Conservation (phyloP, 2,797 vertebrate genomes). For the Naso thynnoides region DNA sequence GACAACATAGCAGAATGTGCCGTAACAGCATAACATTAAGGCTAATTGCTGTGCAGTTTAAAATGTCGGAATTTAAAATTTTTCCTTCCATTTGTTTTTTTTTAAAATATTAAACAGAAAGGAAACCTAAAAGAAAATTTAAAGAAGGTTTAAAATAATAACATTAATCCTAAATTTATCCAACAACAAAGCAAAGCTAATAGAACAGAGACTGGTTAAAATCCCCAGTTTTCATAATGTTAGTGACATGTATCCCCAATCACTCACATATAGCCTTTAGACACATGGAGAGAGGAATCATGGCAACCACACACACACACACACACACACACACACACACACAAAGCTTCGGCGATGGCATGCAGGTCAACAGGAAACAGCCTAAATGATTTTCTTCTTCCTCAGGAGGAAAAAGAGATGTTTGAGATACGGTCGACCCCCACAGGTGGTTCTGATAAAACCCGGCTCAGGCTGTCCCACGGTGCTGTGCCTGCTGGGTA, state of each 20-base stretch:
- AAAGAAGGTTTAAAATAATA: not conserved
- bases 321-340: slow-evolving; percentile 31
- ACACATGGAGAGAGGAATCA: not conserved
- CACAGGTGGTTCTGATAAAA: slow-evolving; percentile 84
- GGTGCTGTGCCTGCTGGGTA: slow-evolving; percentile 78
- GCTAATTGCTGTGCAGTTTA: too few relatives aligned
- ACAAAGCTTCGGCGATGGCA: slow-evolving; percentile 44
- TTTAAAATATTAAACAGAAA: too few relatives aligned
- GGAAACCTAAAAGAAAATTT: too few relatives aligned
- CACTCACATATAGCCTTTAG: not conserved
- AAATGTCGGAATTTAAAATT: too few relatives aligned
- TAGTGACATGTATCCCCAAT: not conserved
- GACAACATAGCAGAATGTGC: not conserved
- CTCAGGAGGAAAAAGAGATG: slow-evolving; percentile 71
- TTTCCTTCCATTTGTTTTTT: too few relatives aligned
- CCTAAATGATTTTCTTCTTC: slow-evolving; percentile 64
- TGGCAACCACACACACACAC: slow-evolving; percentile 39
- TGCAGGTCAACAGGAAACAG: slow-evolving; percentile 70
- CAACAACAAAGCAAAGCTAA: not conserved
- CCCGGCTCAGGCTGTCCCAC: slow-evolving; percentile 58
- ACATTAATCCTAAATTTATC: not conserved
- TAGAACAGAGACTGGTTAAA: not conserved
- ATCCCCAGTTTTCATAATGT: not conserved
- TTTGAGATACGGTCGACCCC: slow-evolving; percentile 70
- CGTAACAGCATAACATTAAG: not conserved